Base-by-base conservation (phyloP, 2,888 invertebrate species). In the Plemyria rubiginata region DNA sequence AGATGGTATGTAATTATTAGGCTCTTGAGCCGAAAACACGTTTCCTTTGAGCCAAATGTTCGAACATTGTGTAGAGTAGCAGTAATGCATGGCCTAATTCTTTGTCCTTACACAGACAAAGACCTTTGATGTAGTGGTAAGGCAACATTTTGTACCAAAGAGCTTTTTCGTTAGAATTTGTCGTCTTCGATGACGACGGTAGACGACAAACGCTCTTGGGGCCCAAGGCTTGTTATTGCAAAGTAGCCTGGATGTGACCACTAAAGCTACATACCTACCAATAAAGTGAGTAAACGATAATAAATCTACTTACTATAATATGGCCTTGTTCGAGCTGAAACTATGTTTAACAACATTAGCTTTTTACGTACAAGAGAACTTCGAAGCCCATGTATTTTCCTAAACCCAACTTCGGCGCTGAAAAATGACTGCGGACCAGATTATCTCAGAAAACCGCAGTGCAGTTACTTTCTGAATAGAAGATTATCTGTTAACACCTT, bases 1-100 rank as follows among this genome's bases (percentile, higher is more conserved):
- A 57, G 61, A 67, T 71, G 57, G 65, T 57, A 54, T 65, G 65
- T 61, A 65, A 66, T 67, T 67, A 66, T 67, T 63, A 48, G 54
- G 54, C 54, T 53, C 65, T 65, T 57, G 54, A 64, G 57, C 60
- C 43, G 15, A 54, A 48, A 41, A 58, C 53, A 32, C 56, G 49
- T 45, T 43, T 59, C 28, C 56, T 54, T 65, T 65, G 60, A 60
- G 54, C 41, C 11, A 61, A 65, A 65, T 54, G 54, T 60, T 54
- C 38, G 15, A 46, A 49, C 57, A 60, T 60, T 38, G 56, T 64
- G 60, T 49, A 48, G 22, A 22, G 22, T 12, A 52, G 50, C 16
- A 49, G 36, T 58, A 59, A 54, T 51, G 41, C 52, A 49, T 49
- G 53, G 38, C 45, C 36, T 45, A 43, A 55, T 55, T 52, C 13